A percentile compares a stretch with the other conserved stretches of the same genome.
phyloP scores from a whole-genome alignment of 2,888 invertebrate species.

The Drosophila histrio region DNA sequence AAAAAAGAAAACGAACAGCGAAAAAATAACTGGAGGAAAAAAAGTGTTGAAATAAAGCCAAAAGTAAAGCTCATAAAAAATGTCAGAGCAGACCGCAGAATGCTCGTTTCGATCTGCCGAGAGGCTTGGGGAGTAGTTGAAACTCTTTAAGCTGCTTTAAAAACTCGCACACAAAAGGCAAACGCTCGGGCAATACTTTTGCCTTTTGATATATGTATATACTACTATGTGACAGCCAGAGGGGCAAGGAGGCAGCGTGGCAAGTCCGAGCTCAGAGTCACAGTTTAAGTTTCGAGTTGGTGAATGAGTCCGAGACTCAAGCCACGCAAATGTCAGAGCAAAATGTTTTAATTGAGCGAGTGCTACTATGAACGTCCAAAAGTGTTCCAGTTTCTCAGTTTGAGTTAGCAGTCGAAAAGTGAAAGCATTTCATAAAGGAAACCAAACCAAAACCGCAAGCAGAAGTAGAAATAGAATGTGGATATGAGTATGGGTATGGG shows the following conservation, averaged over 20 bases:
- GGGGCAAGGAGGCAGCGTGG: neutral
- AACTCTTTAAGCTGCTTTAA: slow-evolving; percentile 63
- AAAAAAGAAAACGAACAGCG: neutral
- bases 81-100: slow-evolving; percentile 37
- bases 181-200: slow-evolving; percentile 14
- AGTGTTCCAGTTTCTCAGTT: slow-evolving; percentile 21
- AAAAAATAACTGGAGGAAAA: neutral
- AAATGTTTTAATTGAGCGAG: slow-evolving; percentile 68
- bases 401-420: slow-evolving; percentile 35
- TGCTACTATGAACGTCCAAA: slow-evolving; percentile 12
- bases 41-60: neutral
- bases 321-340: slow-evolving; percentile 47
- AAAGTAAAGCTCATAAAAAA: slow-evolving; percentile 53
- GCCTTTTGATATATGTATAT: slow-evolving; percentile 44
- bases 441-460: slow-evolving; percentile 20
- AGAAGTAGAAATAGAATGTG: slow-evolving; percentile 1
- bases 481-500: neutral
- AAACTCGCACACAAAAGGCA: slow-evolving; percentile 33
- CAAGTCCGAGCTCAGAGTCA: slow-evolving; percentile 10
- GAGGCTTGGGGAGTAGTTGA: neutral
- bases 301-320: slow-evolving; percentile 6
- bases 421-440: slow-evolving; percentile 58
- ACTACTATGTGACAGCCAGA: slow-evolving; percentile 24
- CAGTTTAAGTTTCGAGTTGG: slow-evolving; percentile 11
- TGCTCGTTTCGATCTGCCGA: slow-evolving; percentile 12